phyloP scores from a whole-genome alignment of 35 echinoderm and acorn worm species.

The Apostichopus japonicus region DNA sequence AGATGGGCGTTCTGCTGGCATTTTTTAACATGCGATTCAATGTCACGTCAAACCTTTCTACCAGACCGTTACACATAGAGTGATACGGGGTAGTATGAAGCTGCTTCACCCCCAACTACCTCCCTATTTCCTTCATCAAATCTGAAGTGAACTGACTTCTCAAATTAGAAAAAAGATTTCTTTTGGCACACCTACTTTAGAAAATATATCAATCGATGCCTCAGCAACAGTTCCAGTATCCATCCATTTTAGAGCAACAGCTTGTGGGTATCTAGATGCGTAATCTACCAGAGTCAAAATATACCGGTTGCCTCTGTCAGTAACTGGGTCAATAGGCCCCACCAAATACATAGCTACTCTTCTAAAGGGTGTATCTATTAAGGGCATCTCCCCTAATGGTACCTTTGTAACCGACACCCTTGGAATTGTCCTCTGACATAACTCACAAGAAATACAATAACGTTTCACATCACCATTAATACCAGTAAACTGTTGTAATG shows the following conservation, averaged over 20 bases:
- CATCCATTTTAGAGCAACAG: conserved; percentile 29
- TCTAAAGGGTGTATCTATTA: conserved; percentile 69
- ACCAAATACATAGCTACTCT: conserved; percentile 55
- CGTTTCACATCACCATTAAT: conserved; percentile 39
- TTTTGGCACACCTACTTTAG: conserved; percentile 42
- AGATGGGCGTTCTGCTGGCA: conserved; percentile 44
- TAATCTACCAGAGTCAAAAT: conserved; percentile 64
- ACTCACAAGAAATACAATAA: conserved; percentile 56
- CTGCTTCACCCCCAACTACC: conserved; percentile 33
- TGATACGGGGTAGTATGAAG: conserved; percentile 53
- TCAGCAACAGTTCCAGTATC: too few relatives aligned
- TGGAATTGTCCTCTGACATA: conserved; percentile 57
- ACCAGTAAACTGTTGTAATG: conserved; percentile 59
- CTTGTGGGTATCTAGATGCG: background rate
- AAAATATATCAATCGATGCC: conserved; percentile 37
- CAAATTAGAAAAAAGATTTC: conserved; percentile 7
- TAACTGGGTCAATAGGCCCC: conserved; percentile 51
- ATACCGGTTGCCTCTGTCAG: conserved; percentile 47
- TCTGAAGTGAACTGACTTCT: conserved; percentile 32
- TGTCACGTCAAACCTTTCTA: conserved; percentile 28
- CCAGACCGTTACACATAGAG: conserved; percentile 37
- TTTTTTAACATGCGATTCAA: conserved; percentile 49
- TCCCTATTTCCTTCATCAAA: conserved; percentile 42
- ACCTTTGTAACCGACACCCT: conserved; percentile 47
- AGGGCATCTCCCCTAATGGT: conserved; percentile 56